Evolutionary conservation across 92 coral and sea anemone species (phyloP).

Genomic region (Bergia puertoricense): DNA sequence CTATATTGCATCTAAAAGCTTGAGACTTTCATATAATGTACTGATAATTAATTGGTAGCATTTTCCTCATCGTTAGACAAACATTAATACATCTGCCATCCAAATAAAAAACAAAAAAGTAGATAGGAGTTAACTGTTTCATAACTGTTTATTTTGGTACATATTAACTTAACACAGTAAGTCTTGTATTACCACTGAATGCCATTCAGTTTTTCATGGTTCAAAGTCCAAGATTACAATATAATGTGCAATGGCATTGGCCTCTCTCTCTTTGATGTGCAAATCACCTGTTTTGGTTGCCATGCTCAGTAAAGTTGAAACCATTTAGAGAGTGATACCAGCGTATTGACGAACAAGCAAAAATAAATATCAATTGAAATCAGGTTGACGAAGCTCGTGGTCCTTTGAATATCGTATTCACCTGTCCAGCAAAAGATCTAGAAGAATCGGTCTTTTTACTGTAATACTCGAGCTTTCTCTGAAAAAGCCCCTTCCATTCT

Average conservation of each 20-base stretch:
- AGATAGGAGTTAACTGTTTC: not conserved
- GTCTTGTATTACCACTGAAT: not conserved
- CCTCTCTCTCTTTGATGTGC: not conserved
- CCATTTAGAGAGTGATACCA: not conserved
- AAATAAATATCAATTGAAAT: not conserved
- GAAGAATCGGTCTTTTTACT: not conserved
- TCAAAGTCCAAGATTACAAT: no score
- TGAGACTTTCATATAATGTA: not conserved
- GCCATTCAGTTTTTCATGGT: not conserved
- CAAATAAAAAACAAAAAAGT: not conserved
- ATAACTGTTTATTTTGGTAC: not conserved
- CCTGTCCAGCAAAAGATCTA: not conserved
- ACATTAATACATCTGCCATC: not conserved
- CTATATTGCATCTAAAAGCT: not conserved
- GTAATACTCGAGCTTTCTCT: not conserved
- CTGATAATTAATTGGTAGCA: not conserved
- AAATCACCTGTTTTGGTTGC: constrained; percentile 7
- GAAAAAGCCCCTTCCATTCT: not conserved
- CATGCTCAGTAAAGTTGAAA: not conserved
- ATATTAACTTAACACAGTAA: no score
- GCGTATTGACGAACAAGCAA: not conserved
- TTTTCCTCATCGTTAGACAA: not conserved
- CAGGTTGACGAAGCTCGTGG: constrained; percentile 6
- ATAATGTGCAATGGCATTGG: not conserved
- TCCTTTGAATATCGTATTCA: not conserved